These are phyloP conservation scores for Panulirus ornatus DNA, from an alignment of 1,140 invertebrate species.

Conservation along the genomic window DNA sequence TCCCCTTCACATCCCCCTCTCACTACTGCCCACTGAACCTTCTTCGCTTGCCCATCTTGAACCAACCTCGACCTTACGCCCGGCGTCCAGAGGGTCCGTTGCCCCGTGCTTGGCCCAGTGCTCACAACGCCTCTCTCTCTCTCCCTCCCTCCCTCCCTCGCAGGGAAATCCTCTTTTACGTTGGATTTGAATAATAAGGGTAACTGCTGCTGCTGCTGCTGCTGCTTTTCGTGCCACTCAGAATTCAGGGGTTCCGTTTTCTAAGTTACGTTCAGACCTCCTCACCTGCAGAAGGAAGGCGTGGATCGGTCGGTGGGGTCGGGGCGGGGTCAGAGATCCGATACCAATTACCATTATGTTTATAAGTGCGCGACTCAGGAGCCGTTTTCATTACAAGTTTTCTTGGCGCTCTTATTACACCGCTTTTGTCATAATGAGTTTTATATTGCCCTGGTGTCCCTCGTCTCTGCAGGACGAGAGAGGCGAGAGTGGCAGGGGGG, in stretches of 20 bases:
- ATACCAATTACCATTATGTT: too few relatives aligned
- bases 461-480: too few relatives aligned
- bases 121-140: not conserved
- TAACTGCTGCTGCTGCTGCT: not conserved
- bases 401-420: too few relatives aligned
- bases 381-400: too few relatives aligned
- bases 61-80: not conserved
- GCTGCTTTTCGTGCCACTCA: not conserved
- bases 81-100: not conserved
- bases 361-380: too few relatives aligned
- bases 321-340: too few relatives aligned
- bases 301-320: too few relatives aligned
- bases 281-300: not conserved
- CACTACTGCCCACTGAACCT: not conserved
- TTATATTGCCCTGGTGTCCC: too few relatives aligned
- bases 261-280: not conserved
- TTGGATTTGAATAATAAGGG: conserved; percentile 39
- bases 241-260: not conserved
- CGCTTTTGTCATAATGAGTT: too few relatives aligned
- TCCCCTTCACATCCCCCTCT: not conserved
- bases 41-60: not conserved
- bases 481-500: too few relatives aligned
- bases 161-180: conserved; percentile 32
- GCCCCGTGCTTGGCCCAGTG: not conserved
- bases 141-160: not conserved